These are phyloP conservation scores for Antechinus flavipes DNA, from an alignment of 2,113 vertebrate genomes.

Conservation along the genomic window DNA sequence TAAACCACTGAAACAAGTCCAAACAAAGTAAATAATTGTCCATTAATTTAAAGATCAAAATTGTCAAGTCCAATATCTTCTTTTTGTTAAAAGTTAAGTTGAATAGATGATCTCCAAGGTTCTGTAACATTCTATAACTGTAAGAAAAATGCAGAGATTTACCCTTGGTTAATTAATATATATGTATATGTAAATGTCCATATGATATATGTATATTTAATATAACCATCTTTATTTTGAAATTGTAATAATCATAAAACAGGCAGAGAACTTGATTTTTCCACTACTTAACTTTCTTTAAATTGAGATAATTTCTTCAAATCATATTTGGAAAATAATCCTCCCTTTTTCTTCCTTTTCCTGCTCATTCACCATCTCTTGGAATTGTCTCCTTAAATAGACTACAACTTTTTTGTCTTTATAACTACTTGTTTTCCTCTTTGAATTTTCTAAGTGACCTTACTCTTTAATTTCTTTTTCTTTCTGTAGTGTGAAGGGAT, in stretches of 20 bases:
- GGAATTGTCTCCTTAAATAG: slow-evolving; percentile 13
- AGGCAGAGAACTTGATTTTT: neutral
- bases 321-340: neutral
- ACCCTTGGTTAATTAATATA: neutral
- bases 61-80: neutral
- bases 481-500: neutral
- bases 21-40: neutral
- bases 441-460: neutral
- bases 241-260: neutral
- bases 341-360: neutral
- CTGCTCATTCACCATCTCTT: neutral
- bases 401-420: neutral
- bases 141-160: slow-evolving; percentile 39
- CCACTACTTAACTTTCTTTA: slow-evolving; percentile 20
- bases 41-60: slow-evolving; percentile 8
- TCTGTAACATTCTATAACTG: slow-evolving; percentile 7
- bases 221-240: slow-evolving; percentile 27
- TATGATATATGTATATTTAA: neutral
- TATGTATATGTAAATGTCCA: too few species aligned
- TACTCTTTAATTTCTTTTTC: neutral
- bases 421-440: neutral
- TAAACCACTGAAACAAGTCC: neutral
- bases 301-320: slow-evolving; percentile 1
- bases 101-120: neutral
- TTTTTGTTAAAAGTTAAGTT: neutral